A percentile compares a stretch with the other conserved stretches of the same genome.
Conservation (phyloP, 2,888 invertebrate species). For the Tipula lateralis region DNA sequence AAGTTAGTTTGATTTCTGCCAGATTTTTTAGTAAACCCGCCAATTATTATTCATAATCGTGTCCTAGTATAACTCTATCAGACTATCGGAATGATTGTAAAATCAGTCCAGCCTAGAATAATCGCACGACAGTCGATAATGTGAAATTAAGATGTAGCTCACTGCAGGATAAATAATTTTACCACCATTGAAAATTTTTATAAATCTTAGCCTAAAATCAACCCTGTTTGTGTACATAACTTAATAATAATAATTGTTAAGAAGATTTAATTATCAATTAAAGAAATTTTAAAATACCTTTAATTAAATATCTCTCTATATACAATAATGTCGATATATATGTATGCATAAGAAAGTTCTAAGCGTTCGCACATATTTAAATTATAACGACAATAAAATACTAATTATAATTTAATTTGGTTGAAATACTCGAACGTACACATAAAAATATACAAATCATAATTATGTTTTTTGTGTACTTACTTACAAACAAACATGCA, state of each 20-base stretch:
- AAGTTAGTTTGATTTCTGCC: too few species aligned
- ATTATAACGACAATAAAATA: background rate
- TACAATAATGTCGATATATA: background rate
- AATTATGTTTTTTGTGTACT: background rate
- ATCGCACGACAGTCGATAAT: too few species aligned
- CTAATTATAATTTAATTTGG: conserved; percentile 11
- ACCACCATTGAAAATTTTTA: too few species aligned
- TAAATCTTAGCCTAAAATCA: background rate
- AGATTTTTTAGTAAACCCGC: too few species aligned
- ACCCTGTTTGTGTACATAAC: background rate
- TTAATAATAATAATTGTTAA: background rate
- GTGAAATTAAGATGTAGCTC: too few species aligned
- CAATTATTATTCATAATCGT: too few species aligned
- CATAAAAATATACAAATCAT: background rate
- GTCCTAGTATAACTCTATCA: too few species aligned
- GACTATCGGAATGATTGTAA: too few species aligned
- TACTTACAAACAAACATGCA: background rate
- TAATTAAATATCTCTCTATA: background rate
- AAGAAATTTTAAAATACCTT: background rate
- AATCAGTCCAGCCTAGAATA: too few species aligned
- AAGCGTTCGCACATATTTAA: background rate
- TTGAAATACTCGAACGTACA: background rate
- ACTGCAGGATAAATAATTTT: too few species aligned
- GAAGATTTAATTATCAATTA: background rate
- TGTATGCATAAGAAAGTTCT: background rate